Percentiles rank a stretch among this genome's conserved stretches.
Evolutionary conservation across 2,888 invertebrate genomes (phyloP).

Genomic region (Nomada hirtipes): DNA sequence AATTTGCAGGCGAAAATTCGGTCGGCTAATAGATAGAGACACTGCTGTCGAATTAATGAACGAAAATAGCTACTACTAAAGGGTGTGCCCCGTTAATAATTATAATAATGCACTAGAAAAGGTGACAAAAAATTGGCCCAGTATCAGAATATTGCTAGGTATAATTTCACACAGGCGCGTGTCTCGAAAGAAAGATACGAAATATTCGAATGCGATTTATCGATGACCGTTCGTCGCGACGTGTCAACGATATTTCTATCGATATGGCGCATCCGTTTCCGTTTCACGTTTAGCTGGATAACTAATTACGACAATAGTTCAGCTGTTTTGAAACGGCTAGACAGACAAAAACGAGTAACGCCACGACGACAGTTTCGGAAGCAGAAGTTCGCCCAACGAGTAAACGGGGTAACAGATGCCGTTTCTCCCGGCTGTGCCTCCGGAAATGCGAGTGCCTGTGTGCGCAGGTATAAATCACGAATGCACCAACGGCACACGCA

Average conservation of each 20-base stretch:
- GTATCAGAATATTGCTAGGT: no score
- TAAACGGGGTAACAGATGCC: conserved; percentile 45
- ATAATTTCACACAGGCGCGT: no score
- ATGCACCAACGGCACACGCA: conserved; percentile 49
- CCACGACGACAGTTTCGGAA: conserved; percentile 6
- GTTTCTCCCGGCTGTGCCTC: conserved; percentile 17
- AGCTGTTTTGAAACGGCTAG: background rate
- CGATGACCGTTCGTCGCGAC: no score
- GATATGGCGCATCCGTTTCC: background rate
- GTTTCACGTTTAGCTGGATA: background rate
- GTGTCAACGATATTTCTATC: no score
- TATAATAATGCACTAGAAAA: no score
- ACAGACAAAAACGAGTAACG: background rate
- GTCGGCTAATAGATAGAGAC: background rate
- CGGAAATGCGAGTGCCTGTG: conserved; percentile 51
- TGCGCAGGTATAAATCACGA: conserved; percentile 57
- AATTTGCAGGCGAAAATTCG: conserved; percentile 24
- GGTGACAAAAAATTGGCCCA: no score
- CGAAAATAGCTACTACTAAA: no score
- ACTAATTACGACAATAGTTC: conserved; percentile 23
- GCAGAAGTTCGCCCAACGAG: conserved; percentile 28
- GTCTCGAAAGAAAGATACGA: no score
- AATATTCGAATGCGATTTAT: no score
- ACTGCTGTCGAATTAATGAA: conserved; percentile 17
- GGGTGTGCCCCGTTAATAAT: no score